phyloP scores from a whole-genome alignment of 1,140 invertebrate species.

The Pseudoatta argentina region DNA sequence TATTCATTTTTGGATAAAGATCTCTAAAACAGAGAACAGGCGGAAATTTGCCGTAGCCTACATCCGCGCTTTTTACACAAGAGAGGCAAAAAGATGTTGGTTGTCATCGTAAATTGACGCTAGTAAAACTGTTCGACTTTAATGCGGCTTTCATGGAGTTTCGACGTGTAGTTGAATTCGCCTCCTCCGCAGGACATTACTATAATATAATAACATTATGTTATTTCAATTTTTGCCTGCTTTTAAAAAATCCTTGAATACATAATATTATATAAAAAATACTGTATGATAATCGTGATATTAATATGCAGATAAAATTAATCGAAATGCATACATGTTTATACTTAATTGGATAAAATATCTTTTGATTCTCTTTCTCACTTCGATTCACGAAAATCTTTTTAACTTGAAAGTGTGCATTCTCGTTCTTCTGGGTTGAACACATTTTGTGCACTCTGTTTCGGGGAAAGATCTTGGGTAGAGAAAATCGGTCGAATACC shows the following conservation, averaged over 20 bases:
- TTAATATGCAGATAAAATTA: constrained; percentile 18
- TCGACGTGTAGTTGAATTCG: not conserved
- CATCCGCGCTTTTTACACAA: constrained; percentile 28
- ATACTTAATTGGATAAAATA: not conserved
- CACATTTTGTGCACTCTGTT: not conserved
- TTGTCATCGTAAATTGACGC: constrained; percentile 41
- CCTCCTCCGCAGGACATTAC: not conserved
- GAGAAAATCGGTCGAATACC: constrained; percentile 76
- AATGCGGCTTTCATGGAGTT: constrained; percentile 22
- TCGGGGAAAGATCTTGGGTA: constrained; percentile 34
- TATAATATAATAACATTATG: not conserved
- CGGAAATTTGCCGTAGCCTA: constrained; percentile 16
- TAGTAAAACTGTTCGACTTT: constrained; percentile 46
- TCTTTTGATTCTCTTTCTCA: not conserved
- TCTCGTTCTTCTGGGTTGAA: not conserved
- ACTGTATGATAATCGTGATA: constrained; percentile 1
- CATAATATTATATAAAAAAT: not conserved
- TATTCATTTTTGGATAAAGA: constrained; percentile 32
- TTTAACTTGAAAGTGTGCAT: not conserved
- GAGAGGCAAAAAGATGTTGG: constrained; percentile 27
- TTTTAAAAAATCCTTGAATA: not conserved
- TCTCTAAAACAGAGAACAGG: constrained; percentile 19
- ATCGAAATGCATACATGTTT: not conserved
- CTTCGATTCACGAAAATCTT: not conserved
- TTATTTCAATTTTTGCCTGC: not conserved